Percentiles rank a stretch among this genome's conserved stretches.
Conservation (phyloP, 2,888 invertebrate species). For the Calameuta pallipes region DNA sequence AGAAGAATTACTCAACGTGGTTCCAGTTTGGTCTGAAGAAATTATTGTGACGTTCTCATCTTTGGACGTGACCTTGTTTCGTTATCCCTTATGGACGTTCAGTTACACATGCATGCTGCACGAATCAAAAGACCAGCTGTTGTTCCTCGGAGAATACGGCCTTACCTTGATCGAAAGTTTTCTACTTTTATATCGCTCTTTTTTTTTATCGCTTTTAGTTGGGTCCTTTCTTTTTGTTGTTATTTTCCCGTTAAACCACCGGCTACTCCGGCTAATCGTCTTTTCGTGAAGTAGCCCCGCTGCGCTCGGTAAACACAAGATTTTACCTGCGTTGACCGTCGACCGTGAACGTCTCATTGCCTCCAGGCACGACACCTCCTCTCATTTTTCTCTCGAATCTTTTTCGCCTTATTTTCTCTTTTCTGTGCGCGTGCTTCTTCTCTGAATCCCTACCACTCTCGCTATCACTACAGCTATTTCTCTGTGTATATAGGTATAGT, state of each 20-base stretch:
- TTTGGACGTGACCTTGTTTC: background rate
- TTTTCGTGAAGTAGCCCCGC: constrained; percentile 3
- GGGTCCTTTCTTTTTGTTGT: background rate
- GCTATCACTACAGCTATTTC: background rate
- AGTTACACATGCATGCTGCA: background rate
- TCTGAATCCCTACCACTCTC: background rate
- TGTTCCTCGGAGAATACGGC: background rate
- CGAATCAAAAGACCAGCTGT: background rate
- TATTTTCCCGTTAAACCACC: background rate
- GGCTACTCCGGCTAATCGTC: background rate
- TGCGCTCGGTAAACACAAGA: constrained; percentile 21
- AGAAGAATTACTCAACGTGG: background rate
- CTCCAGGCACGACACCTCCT: constrained; percentile 24
- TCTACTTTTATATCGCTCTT: background rate
- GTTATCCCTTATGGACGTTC: background rate
- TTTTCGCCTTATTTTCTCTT: constrained; percentile 1
- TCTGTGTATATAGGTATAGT: background rate
- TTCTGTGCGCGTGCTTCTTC: constrained; percentile 8
- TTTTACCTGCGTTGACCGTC: constrained; percentile 8
- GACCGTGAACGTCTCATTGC: constrained; percentile 15
- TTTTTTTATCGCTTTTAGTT: background rate
- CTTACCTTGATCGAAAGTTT: background rate
- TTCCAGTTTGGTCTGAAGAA: background rate
- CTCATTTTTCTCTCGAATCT: constrained; percentile 10
- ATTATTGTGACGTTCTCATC: background rate